Base-by-base conservation (phyloP, 2,113 vertebrate genomes). In the Epinephelus moara region DNA sequence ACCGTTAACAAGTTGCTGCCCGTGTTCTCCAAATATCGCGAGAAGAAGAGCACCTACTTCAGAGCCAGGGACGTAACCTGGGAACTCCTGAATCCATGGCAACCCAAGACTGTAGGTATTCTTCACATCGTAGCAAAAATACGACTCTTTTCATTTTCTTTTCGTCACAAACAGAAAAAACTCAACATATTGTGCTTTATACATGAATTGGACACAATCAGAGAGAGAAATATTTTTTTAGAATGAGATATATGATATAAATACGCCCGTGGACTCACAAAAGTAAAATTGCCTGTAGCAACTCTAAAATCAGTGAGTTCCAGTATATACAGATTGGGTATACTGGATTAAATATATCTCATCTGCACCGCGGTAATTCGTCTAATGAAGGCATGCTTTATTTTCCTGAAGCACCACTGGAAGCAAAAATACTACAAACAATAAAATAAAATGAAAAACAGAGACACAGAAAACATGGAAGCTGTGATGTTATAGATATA, bases 401-500 rank as follows among this genome's bases (percentile, higher is more conserved):
- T 27, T 25, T 66, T 37, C 66, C 25, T 42, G 33, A 77, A 67
- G n/a, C 37, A 14, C 21, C 12, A 61, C 56, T 1, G 5, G 2
- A 49, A 15, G 11, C 7, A 11, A 9, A 56, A 19, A 18, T n/a
- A 11, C 40, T 15, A 50, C 15, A 11, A 50, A 18, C 0, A 42
- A 61, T 11, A 11, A 45, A 45, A 45, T 10, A 12, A 69, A 55
- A 67, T 0, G 14, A 30, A 50, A 40, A 73, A 73, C 63, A 47
- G n/a, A 3, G 49, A 84, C 40, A 72, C 70, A 89, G 21, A 88
- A 88, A 86, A 86, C 75, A 84, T 49, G 76, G 79, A 91, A 70
- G 84, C 92, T 87, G 70, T 91, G 33, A 92, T 91, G 92, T 96
- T 94, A 95, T 93, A 96, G 93, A 96, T 96, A 96, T 96, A 96